A percentile compares a stretch with the other conserved stretches of the same genome.
Conservation (phyloP, 2,888 invertebrate genomes). For the Tachina grossa region DNA sequence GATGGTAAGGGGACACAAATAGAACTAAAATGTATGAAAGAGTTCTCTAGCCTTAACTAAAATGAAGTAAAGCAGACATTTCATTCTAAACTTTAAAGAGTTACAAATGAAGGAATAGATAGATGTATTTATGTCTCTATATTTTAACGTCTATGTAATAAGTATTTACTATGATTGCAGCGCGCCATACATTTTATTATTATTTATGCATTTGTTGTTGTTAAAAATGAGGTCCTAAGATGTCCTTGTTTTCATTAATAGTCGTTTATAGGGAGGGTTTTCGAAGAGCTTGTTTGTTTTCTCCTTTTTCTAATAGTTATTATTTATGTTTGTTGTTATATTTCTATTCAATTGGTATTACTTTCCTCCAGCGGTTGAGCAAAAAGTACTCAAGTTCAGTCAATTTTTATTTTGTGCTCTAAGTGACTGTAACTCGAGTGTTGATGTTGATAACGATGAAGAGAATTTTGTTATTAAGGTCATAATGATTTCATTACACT, state of each 20-base stretch:
- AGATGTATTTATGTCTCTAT: conserved; percentile 37
- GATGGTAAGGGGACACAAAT: not conserved
- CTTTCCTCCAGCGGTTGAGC: not conserved
- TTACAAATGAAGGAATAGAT: conserved; percentile 33
- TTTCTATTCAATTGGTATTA: conserved; percentile 34
- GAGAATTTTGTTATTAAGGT: conserved; percentile 31
- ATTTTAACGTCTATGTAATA: not conserved
- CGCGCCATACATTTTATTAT: conserved; percentile 10
- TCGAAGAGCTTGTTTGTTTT: not conserved
- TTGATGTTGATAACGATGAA: conserved; percentile 27
- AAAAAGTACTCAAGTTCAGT: conserved; percentile 7
- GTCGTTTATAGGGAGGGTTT: not conserved
- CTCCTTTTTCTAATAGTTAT: not conserved
- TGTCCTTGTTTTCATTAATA: conserved; percentile 25
- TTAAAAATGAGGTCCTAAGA: conserved; percentile 8
- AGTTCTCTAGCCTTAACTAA: conserved; percentile 24
- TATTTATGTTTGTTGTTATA: conserved; percentile 14
- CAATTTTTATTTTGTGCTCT: not conserved
- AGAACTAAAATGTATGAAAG: not conserved
- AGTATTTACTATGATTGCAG: not conserved
- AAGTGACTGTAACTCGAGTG: conserved; percentile 17
- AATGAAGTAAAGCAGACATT: not conserved
- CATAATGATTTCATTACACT: conserved; percentile 40
- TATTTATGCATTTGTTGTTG: not conserved
- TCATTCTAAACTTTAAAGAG: not conserved